These are phyloP conservation scores for Cassiopea xamachana DNA, from an alignment of 30 jellyfish, hydroid and myxozoan genomes.

Conservation along the genomic window DNA sequence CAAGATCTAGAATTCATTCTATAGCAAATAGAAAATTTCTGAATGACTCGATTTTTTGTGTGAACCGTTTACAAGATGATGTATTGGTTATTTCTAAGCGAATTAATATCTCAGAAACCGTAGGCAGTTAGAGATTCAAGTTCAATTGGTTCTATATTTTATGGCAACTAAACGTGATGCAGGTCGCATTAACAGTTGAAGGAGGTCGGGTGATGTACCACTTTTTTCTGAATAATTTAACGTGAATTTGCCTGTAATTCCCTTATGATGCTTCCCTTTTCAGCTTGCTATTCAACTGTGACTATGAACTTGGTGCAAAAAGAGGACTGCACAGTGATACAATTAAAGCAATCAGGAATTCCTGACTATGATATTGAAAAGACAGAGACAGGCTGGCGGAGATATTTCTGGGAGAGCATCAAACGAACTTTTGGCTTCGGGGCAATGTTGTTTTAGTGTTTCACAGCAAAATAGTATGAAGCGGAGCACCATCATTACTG, in stretches of 20 bases:
- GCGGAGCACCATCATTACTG: background rate
- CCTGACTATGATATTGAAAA: slow-evolving; percentile 90
- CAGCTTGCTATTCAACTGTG: slow-evolving; percentile 83
- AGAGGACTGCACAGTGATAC: slow-evolving; percentile 82
- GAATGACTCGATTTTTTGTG: too few species aligned
- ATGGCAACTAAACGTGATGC: too few species aligned
- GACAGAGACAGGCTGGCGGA: slow-evolving; percentile 95
- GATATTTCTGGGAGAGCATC: slow-evolving; percentile 94
- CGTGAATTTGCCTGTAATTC: background rate
- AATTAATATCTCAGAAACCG: too few species aligned
- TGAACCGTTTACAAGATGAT: too few species aligned
- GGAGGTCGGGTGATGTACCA: too few species aligned
- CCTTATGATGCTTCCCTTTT: background rate
- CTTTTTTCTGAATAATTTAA: background rate
- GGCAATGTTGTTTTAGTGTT: slow-evolving; percentile 73
- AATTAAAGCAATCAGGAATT: slow-evolving; percentile 88
- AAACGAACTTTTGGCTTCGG: slow-evolving; percentile 95
- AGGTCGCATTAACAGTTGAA: too few species aligned
- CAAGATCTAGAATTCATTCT: too few species aligned
- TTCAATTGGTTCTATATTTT: too few species aligned
- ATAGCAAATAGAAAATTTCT: too few species aligned
- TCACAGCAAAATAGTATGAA: background rate
- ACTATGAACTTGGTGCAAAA: slow-evolving; percentile 80
- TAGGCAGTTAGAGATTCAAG: too few species aligned
- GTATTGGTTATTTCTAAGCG: too few species aligned